phyloP scores from a whole-genome alignment of 2,113 vertebrate genomes.

The Pterocles burchelli region DNA sequence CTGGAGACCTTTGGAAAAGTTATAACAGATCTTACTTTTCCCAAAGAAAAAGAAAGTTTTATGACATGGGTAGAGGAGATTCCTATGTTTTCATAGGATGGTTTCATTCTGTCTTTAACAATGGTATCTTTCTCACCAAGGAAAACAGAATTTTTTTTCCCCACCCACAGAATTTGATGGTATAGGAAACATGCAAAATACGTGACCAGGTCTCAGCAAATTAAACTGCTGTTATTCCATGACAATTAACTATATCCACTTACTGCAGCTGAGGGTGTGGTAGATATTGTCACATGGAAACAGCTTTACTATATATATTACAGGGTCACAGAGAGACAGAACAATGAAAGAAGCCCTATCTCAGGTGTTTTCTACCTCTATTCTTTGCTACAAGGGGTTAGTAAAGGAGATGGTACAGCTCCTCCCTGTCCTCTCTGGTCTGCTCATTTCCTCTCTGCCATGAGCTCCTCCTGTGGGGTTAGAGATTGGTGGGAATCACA shows the following conservation, averaged over 20 bases:
- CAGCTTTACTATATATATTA: not conserved
- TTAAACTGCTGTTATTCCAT: not conserved
- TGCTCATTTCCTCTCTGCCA: not conserved
- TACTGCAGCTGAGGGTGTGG: not conserved
- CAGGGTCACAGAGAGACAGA: not conserved
- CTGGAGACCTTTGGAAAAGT: constrained; percentile 31
- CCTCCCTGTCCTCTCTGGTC: not conserved
- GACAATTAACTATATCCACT: not conserved
- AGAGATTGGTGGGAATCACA: not conserved
- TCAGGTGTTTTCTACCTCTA: not conserved
- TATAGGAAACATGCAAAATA: not conserved
- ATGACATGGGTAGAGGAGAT: not conserved
- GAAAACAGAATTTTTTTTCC: not conserved
- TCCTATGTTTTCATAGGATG: not conserved
- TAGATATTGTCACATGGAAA: not conserved
- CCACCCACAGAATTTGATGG: not conserved
- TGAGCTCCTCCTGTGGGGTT: not conserved
- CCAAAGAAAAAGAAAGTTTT: constrained; percentile 14
- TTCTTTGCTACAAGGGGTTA: not conserved
- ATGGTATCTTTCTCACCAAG: not conserved
- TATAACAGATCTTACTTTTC: constrained; percentile 19
- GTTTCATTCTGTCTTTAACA: not conserved
- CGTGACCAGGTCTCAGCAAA: not conserved
- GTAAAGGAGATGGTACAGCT: not conserved
- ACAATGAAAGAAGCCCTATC: not conserved